Percentiles rank a stretch among this genome's conserved stretches.
Evolutionary conservation across 2,888 invertebrate species (phyloP).

Genomic region (Ornithoptera priamus): DNA sequence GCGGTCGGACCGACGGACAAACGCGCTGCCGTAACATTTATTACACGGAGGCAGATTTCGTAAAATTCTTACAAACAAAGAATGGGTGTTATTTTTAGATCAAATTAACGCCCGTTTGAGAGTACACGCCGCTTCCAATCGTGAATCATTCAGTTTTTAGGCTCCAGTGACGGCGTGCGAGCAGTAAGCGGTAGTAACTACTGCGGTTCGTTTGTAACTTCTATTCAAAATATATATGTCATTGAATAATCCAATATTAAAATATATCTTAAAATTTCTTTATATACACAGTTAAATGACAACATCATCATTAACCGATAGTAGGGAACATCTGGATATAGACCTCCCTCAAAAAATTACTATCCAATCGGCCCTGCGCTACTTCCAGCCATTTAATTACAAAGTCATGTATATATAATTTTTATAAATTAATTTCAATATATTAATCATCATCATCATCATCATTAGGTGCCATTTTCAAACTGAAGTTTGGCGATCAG

Average conservation of each 20-base stretch:
- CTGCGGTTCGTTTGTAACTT: background rate
- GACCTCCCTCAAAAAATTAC: too few species aligned
- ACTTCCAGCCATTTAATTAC: too few species aligned
- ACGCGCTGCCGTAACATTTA: constrained; percentile 41
- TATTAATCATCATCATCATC: too few species aligned
- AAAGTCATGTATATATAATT: too few species aligned
- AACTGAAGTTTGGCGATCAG: too few species aligned
- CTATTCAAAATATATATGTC: background rate
- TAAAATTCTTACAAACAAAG: constrained; percentile 75
- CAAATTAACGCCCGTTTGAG: constrained; percentile 77
- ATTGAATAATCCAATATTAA: background rate
- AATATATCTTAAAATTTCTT: background rate
- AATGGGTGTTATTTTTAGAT: constrained; percentile 76
- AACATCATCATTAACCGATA: too few species aligned
- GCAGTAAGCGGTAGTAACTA: constrained; percentile 15
- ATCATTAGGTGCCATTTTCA: too few species aligned
- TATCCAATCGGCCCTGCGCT: too few species aligned
- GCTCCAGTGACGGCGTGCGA: constrained; percentile 41
- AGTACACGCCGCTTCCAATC: constrained; percentile 64
- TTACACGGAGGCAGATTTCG: constrained; percentile 65
- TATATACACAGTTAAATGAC: too few species aligned
- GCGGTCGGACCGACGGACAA: background rate
- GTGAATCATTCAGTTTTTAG: constrained; percentile 63
- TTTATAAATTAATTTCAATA: too few species aligned
- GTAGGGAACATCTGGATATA: too few species aligned